A percentile compares a stretch with the other conserved stretches of the same genome.
Evolutionary conservation across 1,140 invertebrate genomes (phyloP).

Genomic region (Magallana angulata): DNA sequence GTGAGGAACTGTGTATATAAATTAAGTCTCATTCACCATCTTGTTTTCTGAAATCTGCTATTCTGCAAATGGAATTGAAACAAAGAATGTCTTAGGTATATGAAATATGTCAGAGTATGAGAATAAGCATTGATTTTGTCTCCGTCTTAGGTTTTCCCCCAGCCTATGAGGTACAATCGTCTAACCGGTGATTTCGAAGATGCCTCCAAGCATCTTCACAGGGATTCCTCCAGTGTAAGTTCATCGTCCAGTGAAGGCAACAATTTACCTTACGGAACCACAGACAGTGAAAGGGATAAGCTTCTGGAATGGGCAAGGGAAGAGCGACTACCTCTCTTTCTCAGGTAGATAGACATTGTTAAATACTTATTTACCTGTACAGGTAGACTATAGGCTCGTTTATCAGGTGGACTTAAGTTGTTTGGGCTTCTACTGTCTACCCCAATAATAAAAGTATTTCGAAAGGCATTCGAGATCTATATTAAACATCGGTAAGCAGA

Average conservation of each 20-base stretch:
- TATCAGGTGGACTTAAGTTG: conserved; percentile 30
- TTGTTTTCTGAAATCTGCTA: too few species aligned
- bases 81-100: too few species aligned
- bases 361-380: not conserved
- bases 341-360: conserved; percentile 66
- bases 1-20: too few species aligned
- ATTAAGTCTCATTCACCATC: too few species aligned
- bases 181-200: conserved; percentile 78
- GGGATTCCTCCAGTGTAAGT: conserved; percentile 2
- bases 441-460: conserved; percentile 17
- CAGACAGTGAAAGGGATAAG: conserved; percentile 74
- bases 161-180: conserved; percentile 75
- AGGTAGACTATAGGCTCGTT: not conserved
- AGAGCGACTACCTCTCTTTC: conserved; percentile 77
- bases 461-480: conserved; percentile 18
- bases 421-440: not conserved
- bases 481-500: not conserved
- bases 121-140: too few species aligned
- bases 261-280: conserved; percentile 70
- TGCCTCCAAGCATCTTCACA: conserved; percentile 48
- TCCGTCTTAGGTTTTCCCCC: conserved; percentile 73
- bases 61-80: too few species aligned
- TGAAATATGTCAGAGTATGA: too few species aligned
- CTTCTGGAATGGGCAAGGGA: conserved; percentile 77
- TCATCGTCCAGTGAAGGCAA: not conserved